Percentiles rank a stretch among this genome's conserved stretches.
phyloP scores from a whole-genome alignment of 2,113 vertebrate genomes.

The Drymodes brunneopygia region DNA sequence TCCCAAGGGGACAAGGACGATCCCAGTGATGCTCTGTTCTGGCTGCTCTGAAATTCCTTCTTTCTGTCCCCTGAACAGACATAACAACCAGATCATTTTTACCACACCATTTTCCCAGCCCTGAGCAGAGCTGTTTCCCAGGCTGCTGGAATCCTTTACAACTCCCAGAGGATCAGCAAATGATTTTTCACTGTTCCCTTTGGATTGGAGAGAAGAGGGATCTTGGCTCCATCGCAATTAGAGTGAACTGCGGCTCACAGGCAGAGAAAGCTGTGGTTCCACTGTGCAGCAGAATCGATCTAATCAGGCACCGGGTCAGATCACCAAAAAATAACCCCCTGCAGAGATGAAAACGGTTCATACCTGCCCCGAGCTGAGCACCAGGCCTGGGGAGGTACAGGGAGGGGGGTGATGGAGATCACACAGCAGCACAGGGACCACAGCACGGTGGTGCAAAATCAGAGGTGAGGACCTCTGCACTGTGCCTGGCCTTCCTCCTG shows the following conservation, averaged over 20 bases:
- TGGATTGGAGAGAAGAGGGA: neutral
- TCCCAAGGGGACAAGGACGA: neutral
- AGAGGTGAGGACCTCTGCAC: neutral
- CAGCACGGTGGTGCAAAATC: accelerated
- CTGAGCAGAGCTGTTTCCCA: neutral
- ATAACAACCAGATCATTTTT: neutral
- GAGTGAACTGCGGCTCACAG: constrained; percentile 8
- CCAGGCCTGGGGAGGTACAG: neutral
- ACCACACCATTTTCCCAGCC: neutral
- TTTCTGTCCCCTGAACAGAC: neutral
- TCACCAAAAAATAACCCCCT: neutral
- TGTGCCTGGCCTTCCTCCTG: neutral
- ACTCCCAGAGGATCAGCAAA: neutral
- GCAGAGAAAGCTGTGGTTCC: neutral
- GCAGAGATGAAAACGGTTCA: neutral
- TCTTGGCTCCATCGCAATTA: neutral
- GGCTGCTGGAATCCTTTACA: neutral
- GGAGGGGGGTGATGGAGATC: neutral
- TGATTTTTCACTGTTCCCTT: neutral
- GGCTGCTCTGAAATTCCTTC: neutral
- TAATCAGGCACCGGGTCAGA: neutral
- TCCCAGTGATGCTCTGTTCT: accelerated
- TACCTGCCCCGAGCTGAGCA: neutral
- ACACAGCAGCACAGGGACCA: neutral
- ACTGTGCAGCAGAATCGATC: neutral